These are phyloP conservation scores for Bos indicus DNA, from an alignment of 2,113 vertebrate genomes.

Conservation along the genomic window DNA sequence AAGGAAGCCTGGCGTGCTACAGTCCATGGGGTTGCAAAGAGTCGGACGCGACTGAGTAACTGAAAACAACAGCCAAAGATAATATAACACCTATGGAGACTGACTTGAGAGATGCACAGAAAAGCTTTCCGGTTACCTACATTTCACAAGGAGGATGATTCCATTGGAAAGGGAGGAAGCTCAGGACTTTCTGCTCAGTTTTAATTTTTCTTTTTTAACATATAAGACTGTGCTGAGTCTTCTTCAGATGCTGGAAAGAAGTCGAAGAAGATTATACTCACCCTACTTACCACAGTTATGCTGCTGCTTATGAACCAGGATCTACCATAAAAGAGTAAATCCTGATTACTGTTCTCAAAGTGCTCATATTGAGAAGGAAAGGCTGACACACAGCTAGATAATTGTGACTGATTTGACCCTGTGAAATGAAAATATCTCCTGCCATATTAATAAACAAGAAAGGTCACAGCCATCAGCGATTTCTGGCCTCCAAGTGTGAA, in stretches of 20 bases:
- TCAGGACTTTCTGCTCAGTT: background rate
- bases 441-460: background rate
- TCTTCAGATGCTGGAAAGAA: background rate
- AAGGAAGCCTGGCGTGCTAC: background rate
- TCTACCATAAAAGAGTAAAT: background rate
- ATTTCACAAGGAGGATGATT: background rate
- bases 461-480: background rate
- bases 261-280: background rate
- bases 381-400: background rate
- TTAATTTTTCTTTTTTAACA: background rate
- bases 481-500: background rate
- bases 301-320: background rate
- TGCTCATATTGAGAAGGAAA: background rate
- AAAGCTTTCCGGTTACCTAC: background rate
- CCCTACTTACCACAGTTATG: background rate
- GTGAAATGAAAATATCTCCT: background rate
- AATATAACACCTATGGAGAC: background rate
- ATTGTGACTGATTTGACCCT: background rate
- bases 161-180: background rate
- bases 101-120: background rate
- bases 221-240: fast-evolving
- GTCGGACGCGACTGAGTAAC: fast-evolving
- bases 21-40: background rate
- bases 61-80: background rate
- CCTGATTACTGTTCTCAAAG: background rate